These are phyloP conservation scores for Platypus cylindrus DNA, from an alignment of 2,888 invertebrate genomes.

Conservation along the genomic window DNA sequence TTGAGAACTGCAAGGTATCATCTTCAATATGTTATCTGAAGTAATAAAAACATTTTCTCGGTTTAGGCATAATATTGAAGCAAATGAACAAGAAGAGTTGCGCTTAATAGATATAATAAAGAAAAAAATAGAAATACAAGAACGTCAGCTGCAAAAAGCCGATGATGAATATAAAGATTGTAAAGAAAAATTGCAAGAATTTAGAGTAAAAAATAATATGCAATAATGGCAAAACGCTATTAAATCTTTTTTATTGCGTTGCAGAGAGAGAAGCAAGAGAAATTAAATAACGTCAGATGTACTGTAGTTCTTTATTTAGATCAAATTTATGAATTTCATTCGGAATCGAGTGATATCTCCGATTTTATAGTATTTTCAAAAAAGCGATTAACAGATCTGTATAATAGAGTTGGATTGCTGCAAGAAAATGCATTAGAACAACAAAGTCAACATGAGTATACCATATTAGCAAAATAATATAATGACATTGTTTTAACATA, in stretches of 20 bases:
- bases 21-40: too few relatives aligned
- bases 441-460: slow-evolving; percentile 46
- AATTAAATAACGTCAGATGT: slow-evolving; percentile 64
- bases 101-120: slow-evolving; percentile 43
- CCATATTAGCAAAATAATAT: slow-evolving; percentile 1
- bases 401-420: slow-evolving; percentile 50
- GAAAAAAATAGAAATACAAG: slow-evolving; percentile 45
- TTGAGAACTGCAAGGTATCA: slow-evolving; percentile 49
- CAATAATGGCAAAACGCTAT: too few relatives aligned
- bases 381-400: slow-evolving; percentile 41
- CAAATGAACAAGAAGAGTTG: slow-evolving; percentile 44
- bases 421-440: slow-evolving; percentile 52
- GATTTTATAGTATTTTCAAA: slow-evolving; percentile 53
- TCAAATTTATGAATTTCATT: slow-evolving; percentile 49
- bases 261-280: slow-evolving; percentile 59
- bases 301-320: slow-evolving; percentile 55
- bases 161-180: slow-evolving; percentile 42
- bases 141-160: slow-evolving; percentile 43
- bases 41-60: too few relatives aligned
- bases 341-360: slow-evolving; percentile 29
- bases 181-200: slow-evolving; percentile 47
- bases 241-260: too few relatives aligned
- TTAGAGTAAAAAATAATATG: slow-evolving; percentile 40
- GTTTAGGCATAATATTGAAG: slow-evolving; percentile 42
- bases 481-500: not conserved